phyloP scores from a whole-genome alignment of 2,797 vertebrate genomes.

The Tamandua tetradactyla region DNA sequence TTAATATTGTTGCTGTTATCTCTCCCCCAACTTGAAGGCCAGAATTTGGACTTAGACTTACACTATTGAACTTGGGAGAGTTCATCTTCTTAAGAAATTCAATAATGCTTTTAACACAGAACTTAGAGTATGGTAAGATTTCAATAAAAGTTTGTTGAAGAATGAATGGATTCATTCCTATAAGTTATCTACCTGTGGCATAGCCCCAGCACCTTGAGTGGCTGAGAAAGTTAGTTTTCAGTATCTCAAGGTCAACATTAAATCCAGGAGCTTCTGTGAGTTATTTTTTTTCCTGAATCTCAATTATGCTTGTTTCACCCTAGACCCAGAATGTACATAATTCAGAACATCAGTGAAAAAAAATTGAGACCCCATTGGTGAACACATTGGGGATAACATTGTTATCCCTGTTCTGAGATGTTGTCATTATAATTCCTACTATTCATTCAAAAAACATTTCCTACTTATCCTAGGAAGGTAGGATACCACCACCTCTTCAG shows the following conservation, averaged over 20 bases:
- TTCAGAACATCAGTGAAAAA: neutral
- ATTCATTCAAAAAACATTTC: neutral
- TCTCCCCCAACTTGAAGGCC: neutral
- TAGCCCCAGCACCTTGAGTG: neutral
- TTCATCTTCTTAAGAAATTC: neutral
- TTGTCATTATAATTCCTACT: neutral
- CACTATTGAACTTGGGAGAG: neutral
- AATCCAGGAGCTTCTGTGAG: neutral
- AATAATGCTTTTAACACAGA: neutral
- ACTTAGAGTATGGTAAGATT: neutral
- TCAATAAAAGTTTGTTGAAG: neutral
- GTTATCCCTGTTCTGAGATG: neutral
- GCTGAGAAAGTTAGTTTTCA: neutral
- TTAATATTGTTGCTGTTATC: neutral
- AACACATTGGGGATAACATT: neutral
- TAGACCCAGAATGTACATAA: neutral
- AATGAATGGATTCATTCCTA: neutral
- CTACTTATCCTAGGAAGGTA: neutral
- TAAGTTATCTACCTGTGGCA: neutral
- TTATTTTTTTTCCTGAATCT: neutral
- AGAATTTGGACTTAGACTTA: neutral
- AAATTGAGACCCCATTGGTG: neutral
- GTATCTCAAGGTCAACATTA: neutral
- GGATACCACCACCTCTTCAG: conserved; percentile 49
- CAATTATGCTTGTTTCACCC: neutral